Base-by-base conservation (phyloP, 1,140 invertebrate species). In the Lethrus apterus region DNA sequence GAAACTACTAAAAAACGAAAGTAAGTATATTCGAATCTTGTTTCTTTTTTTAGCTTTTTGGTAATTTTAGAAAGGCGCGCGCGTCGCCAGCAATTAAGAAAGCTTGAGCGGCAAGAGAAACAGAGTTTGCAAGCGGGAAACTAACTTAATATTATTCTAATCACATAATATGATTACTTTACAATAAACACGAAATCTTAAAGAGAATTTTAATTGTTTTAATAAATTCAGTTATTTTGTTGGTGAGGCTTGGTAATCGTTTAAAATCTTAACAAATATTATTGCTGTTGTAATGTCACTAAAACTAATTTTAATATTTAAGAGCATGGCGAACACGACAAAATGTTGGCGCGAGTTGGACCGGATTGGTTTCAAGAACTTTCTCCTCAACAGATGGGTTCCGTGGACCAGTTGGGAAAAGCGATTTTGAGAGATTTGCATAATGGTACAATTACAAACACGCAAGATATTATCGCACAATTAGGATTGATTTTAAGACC, bases 291-390 rank as follows among this genome's bases (percentile, higher is more conserved):
- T 15, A 36, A 18, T 9, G 14, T 36, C 10, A 36, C 10, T 10
- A 33, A n/a, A 26, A 14, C 10, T 41, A 44, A 26, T 26, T 26
- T 3, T 15, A 17, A n/a, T n/a, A 29, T 42, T 42, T 15, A 4
- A 42, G 40, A 26, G 13, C 14, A 3, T 14, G 3, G n/a, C 4
- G 24, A 24, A 2, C 51, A 56, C 41, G 13, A 11, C 4, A 24
- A 40, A 17, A 30, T 59, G 3, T 40, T 49, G 9, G 21, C 32
- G 13, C 24, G 43, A 20, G 41, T 60, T 18, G 62, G 62, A 1
- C 63, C 63, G 2, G 55, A 52, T 10, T 65, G 63, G 64, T 66
- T 54, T 36, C 61, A 63, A 46, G 64, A 66, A 55, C 34, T 64
- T n/a, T 62, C 54, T 9, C 52, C 57, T 3, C 45, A 46, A 31